phyloP scores from a whole-genome alignment of 2,113 vertebrate species.

The Ailurus styani region DNA sequence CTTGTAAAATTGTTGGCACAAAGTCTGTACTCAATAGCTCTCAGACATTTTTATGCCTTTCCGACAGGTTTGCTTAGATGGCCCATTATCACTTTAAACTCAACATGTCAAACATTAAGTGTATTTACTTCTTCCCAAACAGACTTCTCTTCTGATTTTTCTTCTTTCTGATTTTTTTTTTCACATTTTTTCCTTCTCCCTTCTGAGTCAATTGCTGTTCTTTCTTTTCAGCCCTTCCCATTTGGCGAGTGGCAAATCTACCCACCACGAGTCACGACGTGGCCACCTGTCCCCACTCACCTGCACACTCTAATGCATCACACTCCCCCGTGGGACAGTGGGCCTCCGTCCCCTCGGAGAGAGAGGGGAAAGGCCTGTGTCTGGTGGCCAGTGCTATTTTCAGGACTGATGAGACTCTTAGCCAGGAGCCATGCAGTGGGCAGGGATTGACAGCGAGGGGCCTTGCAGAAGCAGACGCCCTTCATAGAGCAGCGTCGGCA shows the following conservation, averaged over 20 bases:
- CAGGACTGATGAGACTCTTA: too few species aligned
- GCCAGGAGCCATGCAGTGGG: accelerated
- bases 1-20: not conserved
- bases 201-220: not conserved
- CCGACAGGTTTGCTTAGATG: not conserved
- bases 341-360: accelerated
- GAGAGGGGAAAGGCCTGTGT: too few species aligned
- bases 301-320: accelerated
- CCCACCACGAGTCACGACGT: accelerated
- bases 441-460: accelerated
- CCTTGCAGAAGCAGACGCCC: not conserved
- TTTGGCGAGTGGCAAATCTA: accelerated
- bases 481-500: accelerated
- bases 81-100: not conserved
- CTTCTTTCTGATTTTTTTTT: not conserved
- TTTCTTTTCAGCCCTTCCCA: not conserved
- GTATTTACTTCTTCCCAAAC: not conserved
- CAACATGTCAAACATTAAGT: not conserved
- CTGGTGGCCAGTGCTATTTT: accelerated
- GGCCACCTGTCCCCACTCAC: accelerated
- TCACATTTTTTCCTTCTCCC: not conserved
- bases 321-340: accelerated
- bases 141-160: not conserved
- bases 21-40: not conserved
- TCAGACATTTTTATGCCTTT: not conserved